Conservation (phyloP, 2,797 vertebrate species). For the Tinamus major region DNA sequence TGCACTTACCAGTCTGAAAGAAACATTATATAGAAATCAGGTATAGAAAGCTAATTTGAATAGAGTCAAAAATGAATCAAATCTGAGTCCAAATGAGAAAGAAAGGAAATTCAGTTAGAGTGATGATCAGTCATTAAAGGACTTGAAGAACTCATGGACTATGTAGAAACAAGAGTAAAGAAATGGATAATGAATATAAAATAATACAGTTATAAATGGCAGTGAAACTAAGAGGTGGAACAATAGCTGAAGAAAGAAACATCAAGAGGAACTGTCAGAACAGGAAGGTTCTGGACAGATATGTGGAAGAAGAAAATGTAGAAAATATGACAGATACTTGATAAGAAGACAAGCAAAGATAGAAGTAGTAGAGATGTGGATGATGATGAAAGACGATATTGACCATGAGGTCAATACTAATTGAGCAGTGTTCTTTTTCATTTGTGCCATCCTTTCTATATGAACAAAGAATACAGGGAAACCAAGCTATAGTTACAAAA, state of each 20-base stretch:
- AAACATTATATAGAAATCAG: conserved; percentile 95
- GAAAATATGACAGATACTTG: not conserved
- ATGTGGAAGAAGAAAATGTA: not conserved
- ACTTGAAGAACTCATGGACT: not conserved
- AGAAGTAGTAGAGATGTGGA: not conserved
- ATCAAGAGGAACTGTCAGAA: not conserved
- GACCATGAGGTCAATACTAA: not conserved
- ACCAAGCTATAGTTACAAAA: not conserved
- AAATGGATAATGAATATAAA: not conserved
- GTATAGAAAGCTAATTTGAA: conserved; percentile 65
- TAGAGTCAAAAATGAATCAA: not conserved
- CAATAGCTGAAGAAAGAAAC: not conserved
- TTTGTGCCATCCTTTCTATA: not conserved
- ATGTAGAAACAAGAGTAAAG: not conserved
- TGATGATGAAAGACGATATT: not conserved
- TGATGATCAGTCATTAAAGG: not conserved
- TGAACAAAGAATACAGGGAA: not conserved
- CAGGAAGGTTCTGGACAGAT: not conserved
- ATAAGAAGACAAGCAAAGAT: not conserved
- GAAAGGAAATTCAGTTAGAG: not conserved
- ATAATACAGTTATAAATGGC: not conserved
- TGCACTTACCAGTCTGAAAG: conserved; percentile 93
- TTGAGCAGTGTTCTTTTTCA: not conserved
- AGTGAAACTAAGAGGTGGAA: not conserved
- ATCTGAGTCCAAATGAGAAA: not conserved